Percentiles rank a stretch among this genome's conserved stretches.
These are phyloP conservation scores for Drosophila mayaguana DNA, from an alignment of 2,888 invertebrate species.

Conservation along the genomic window DNA sequence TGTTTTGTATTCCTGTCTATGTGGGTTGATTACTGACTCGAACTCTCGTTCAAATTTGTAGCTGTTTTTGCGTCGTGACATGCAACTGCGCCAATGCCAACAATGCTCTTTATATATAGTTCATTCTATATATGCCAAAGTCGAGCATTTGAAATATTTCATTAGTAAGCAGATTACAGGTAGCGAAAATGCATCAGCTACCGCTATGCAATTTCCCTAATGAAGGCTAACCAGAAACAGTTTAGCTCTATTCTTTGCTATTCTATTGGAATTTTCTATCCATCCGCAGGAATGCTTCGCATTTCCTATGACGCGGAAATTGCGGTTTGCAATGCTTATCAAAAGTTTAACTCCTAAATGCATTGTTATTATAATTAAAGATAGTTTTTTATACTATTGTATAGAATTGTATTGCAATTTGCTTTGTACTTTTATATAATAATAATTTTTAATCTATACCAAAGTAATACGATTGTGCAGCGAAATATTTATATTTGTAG, in stretches of 20 bases:
- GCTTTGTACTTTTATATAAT: background rate
- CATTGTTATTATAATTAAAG: slow-evolving; percentile 3
- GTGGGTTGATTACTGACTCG: slow-evolving; percentile 12
- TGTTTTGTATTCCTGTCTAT: slow-evolving; percentile 8
- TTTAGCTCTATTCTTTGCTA: background rate
- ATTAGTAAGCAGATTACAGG: background rate
- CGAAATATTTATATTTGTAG: no score
- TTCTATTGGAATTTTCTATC: background rate
- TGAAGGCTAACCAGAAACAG: background rate
- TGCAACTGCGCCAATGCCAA: slow-evolving; percentile 29
- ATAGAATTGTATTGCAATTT: background rate
- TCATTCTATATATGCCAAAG: background rate
- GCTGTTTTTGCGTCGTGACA: slow-evolving; percentile 38
- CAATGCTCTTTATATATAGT: background rate
- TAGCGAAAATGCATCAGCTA: background rate
- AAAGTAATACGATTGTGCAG: background rate
- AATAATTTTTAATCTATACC: background rate
- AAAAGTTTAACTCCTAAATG: slow-evolving; percentile 1
- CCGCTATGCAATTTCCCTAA: slow-evolving; percentile 5
- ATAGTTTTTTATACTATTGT: background rate
- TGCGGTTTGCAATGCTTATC: slow-evolving; percentile 7
- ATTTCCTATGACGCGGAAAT: slow-evolving; percentile 3
- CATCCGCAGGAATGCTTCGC: slow-evolving; percentile 2
- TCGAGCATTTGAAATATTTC: slow-evolving; percentile 10
- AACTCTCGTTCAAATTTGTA: slow-evolving; percentile 21